Base-by-base conservation (phyloP, 2,888 invertebrate species). In the Eristalis arbustorum region DNA sequence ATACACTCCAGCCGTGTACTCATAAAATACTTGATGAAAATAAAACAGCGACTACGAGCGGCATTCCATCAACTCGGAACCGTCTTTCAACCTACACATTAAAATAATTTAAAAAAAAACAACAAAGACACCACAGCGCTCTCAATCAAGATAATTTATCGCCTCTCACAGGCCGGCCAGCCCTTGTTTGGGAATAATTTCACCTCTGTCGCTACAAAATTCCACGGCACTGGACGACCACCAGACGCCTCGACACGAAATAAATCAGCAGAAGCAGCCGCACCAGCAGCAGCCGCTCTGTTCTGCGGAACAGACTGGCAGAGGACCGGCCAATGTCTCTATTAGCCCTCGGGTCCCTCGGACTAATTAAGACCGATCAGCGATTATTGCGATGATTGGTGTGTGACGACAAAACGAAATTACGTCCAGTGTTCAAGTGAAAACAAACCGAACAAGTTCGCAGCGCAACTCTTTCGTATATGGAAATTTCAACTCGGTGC, bases 141-240 rank as follows among this genome's bases (percentile, higher is more conserved):
- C 62, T 72, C 71, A 84, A 80, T 80, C 80, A 80, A 84, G 72
- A 80, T 80, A 80, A 84, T 84, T 84, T 84, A 84, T 84, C 76
- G 73, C 80, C 68, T 76, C 66, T 37, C 56, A 18, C n/a, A 1
- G 2, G 18, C 0, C 25, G 57, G 74, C 40, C 37, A 42, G 59
- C 80, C 80, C 76, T 76, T 72, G 75, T 72, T 80, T 67, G 40
- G 67, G 40, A 22, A 22, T 64, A 69, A 69, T 42, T 68, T 68
- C 56, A 40, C 57, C 40, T 37, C 13, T 42, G 23, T 42, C 62
- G 34, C 14, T 3, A 59, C 28, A 18, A 68, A 82, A 82, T 82
- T 67, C 71, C 81, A 63, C 40, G 72, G 57, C 31, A 8, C 18
- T 18, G 18, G 8, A n/a, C 1, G 18, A 1, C 11, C 80, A 76